phyloP scores from a whole-genome alignment of 2,888 invertebrate genomes.

The Leucophenga maculata region DNA sequence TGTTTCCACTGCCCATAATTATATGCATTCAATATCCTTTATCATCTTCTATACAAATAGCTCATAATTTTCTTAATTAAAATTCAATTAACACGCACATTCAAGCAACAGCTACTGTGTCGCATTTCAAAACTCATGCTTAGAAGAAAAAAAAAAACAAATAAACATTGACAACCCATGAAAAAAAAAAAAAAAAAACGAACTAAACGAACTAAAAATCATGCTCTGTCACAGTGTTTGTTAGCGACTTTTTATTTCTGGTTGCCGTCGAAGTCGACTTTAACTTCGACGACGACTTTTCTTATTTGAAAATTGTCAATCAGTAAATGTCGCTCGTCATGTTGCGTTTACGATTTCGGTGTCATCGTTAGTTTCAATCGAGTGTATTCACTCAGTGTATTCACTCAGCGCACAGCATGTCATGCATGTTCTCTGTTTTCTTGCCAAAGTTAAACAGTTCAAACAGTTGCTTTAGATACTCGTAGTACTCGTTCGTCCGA shows the following conservation, averaged over 20 bases:
- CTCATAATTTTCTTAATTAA: background rate
- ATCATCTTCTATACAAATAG: no score
- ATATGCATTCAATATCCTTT: no score
- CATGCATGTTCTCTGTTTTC: background rate
- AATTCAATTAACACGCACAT: slow-evolving; percentile 1
- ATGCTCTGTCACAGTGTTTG: slow-evolving; percentile 12
- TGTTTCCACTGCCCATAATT: no score
- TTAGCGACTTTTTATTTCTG: background rate
- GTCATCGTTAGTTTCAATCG: slow-evolving; percentile 33
- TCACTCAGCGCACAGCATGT: background rate
- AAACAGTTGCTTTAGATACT: background rate
- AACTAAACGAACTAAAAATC: background rate
- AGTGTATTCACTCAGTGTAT: slow-evolving; percentile 41
- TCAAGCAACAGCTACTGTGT: no score
- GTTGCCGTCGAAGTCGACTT: no score
- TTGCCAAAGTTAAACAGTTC: slow-evolving; percentile 14
- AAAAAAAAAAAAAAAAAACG: no score
- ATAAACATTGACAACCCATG: no score
- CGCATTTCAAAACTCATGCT: no score
- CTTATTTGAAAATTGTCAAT: slow-evolving; percentile 47
- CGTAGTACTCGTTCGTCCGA: no score
- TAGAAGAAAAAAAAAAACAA: no score
- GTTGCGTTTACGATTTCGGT: slow-evolving; percentile 49
- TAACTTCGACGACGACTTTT: background rate
- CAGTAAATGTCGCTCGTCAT: slow-evolving; percentile 51